Percentiles rank a stretch among this genome's conserved stretches.
Evolutionary conservation across 1,140 invertebrate genomes (phyloP).

Genomic region (Scaptomyza hsui): DNA sequence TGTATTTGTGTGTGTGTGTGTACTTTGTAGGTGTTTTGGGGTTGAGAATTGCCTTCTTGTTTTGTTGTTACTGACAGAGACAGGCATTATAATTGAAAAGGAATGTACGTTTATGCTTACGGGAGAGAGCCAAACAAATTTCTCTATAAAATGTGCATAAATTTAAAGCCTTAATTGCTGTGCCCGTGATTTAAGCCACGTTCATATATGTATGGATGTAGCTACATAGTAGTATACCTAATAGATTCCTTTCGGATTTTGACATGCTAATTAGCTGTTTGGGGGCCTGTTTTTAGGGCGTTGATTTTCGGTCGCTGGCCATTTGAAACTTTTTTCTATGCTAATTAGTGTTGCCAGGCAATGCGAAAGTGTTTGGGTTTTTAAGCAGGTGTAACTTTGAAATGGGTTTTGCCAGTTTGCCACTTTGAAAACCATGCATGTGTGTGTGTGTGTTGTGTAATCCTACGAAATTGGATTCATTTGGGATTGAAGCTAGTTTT

Average conservation of each 20-base stretch:
- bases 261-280: conserved; percentile 41
- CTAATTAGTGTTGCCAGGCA: conserved; percentile 40
- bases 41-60: conserved; percentile 9
- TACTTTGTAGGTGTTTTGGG: conserved; percentile 11
- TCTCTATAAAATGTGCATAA: conserved; percentile 75
- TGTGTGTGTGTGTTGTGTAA: conserved; percentile 6
- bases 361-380: conserved; percentile 23
- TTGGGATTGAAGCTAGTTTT: conserved; percentile 14
- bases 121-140: conserved; percentile 38
- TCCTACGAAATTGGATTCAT: neutral
- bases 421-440: neutral
- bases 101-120: conserved; percentile 56
- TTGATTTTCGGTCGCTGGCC: conserved; percentile 19
- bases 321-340: conserved; percentile 22
- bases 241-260: conserved; percentile 21
- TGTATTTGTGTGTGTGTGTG: conserved; percentile 13
- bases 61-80: conserved; percentile 52
- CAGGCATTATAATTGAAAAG: conserved; percentile 78
- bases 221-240: neutral
- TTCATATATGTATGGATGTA: conserved; percentile 1
- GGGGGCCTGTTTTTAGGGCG: neutral
- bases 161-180: conserved; percentile 67
- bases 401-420: conserved; percentile 23
- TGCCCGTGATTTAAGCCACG: conserved; percentile 25
- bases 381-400: conserved; percentile 35